Evolutionary conservation across 2,797 vertebrate species (phyloP).

Genomic region (Knipowitschia caucasica): DNA sequence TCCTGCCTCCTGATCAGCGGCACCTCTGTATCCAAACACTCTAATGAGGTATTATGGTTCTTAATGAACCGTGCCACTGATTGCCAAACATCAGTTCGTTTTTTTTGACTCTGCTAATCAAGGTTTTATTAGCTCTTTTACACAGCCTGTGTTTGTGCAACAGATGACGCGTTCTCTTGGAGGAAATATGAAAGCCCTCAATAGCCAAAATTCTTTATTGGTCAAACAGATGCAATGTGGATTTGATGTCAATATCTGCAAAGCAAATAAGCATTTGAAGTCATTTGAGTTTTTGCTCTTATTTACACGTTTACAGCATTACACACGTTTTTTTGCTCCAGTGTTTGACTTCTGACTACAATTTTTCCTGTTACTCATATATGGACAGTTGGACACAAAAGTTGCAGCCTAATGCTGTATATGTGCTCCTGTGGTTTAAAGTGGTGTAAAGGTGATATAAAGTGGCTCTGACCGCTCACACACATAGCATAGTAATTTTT

Average conservation of each 20-base stretch:
- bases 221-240: neutral
- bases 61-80: conserved; percentile 58
- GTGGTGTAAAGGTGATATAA: no score
- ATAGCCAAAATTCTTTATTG: neutral
- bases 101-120: conserved; percentile 43
- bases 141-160: conserved; percentile 23
- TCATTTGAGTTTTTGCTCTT: conserved; percentile 3
- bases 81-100: conserved; percentile 55
- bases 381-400: no score
- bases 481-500: no score
- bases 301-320: conserved; percentile 6
- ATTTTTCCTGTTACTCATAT: no score
- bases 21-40: conserved; percentile 42
- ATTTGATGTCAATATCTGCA: neutral
- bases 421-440: no score
- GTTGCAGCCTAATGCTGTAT: no score
- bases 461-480: no score
- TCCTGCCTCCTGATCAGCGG: conserved; percentile 37
- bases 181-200: neutral
- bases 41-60: conserved; percentile 54
- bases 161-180: neutral
- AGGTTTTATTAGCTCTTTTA: conserved; percentile 42
- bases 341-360: no score
- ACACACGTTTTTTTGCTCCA: conserved; percentile 3
- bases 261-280: neutral